Conservation (phyloP, 2,888 invertebrate genomes). For the Pollenia amentaria region DNA sequence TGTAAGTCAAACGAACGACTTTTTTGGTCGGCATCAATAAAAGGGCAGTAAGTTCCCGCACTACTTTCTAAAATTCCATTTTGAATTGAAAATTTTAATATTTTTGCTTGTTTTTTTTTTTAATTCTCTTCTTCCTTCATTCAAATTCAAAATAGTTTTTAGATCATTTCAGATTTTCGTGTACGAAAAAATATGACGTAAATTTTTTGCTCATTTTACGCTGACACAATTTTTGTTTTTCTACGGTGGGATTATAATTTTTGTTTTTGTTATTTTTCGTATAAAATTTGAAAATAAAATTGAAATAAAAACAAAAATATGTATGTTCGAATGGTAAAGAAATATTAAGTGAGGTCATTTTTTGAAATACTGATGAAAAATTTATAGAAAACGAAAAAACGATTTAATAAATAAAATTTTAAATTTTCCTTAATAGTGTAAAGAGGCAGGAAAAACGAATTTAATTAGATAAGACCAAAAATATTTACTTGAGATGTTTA, state of each 20-base stretch:
- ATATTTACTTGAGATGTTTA: too few relatives aligned
- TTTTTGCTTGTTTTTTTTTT: not conserved
- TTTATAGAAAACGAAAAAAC: not conserved
- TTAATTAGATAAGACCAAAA: too few relatives aligned
- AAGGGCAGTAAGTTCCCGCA: too few relatives aligned
- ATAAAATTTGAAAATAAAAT: slow-evolving; percentile 6
- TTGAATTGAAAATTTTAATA: not conserved
- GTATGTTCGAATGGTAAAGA: slow-evolving; percentile 8
- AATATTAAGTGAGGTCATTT: slow-evolving; percentile 53
- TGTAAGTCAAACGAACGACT: too few relatives aligned
- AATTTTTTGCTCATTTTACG: slow-evolving; percentile 31
- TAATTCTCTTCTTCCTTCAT: not conserved
- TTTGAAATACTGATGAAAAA: slow-evolving; percentile 60
- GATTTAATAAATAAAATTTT: not conserved
- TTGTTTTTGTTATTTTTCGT: not conserved
- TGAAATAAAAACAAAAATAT: not conserved
- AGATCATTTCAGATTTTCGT: slow-evolving; percentile 30
- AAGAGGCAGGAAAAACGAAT: too few relatives aligned
- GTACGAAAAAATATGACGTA: slow-evolving; percentile 60
- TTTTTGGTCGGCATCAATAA: too few relatives aligned
- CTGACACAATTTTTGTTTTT: slow-evolving; percentile 60
- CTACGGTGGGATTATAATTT: not conserved
- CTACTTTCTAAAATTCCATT: not conserved
- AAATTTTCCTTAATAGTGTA: not conserved
- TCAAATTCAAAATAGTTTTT: slow-evolving; percentile 48